Evolutionary conservation across 2,797 vertebrate species (phyloP), one percentile per base, ranked within the genome.

Genomic region (Bufotes viridis): DNA sequence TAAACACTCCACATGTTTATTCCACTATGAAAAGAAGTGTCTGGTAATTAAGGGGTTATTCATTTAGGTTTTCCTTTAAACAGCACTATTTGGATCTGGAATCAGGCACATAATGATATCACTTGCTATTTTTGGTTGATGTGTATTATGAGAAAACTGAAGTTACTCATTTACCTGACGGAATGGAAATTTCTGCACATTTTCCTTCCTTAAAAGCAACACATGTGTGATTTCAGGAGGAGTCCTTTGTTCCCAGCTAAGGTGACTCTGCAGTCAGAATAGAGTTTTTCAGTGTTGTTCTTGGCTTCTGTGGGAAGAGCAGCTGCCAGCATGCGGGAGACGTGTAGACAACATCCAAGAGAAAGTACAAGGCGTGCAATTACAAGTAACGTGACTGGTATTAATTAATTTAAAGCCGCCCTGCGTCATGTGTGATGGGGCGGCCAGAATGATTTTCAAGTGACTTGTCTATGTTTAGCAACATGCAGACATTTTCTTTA

Each of bases 251-350:
- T 89, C 88, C 88, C 72, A 86, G 78, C 61, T 70, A 78, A 82
- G 84, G 79, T 82, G 84, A 81, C 84, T 89, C 79, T 86, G 88
- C 67, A 70, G 78, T 86, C 61, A 82, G 42, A 86, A 89, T 82
- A 72, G 70, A 78, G 80, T 82, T 82, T 89, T 82, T 85, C 78
- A 86, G 42, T 89, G 70, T 89, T 89, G 61, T 86, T 89, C 86
- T 89, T 89, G 88, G 88, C 88, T 89, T 86, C 88, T 70, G 70
- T 51, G 20, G 49, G 63, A 78, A 61, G 61, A 78, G 18, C 55
- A 49, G 79, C 84, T 89, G 88, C 88, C 88, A 89, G 67, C 78
- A 63, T 74, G 82, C 49, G 17, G 79, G 79, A 78, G 70, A 82
- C 78, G 7, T 58, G 55, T 58, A 22, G 34, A 34, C 69, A 57